Base-by-base conservation (phyloP, 2,888 invertebrate species). In the Lepidochitona cinerea region DNA sequence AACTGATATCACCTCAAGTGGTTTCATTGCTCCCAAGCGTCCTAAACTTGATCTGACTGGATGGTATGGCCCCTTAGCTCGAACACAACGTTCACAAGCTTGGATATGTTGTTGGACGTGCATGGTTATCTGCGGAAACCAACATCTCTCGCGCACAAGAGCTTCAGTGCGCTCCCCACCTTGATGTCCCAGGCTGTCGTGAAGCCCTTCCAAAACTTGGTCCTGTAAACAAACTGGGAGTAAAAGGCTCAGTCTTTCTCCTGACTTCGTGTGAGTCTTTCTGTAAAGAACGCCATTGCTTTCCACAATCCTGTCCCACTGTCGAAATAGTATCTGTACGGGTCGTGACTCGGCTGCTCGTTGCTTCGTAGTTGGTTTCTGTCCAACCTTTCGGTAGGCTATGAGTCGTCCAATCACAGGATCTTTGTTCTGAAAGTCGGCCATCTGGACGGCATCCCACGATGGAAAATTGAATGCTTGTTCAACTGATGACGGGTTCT, bases 101-200 rank as follows among this genome's bases (percentile, higher is more conserved):
- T n/a, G n/a, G n/a, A n/a, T n/a, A n/a, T n/a, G n/a, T 6, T 49
- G 7, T 14, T 52, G 41, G 5, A 69, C 54, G 29, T 53, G 9
- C 18, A 18, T 9, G 53, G 53, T 36, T 14, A 70, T 9, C 5
- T 29, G 36, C 7, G 3, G 37, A 35, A 32, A 64, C 35, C 33
- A 65, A 64, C 32, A 71, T 37, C 65, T 71, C n/a, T 53, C 37
- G 37, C 64, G 32, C n/a, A 71, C 18, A 7, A 71, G 32, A 9
- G 18, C 26, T 41, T 64, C 64, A 2, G 64, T 71, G 37, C 64
- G n/a, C n/a, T 5, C 65, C 32, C 36, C 18, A n/a, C 37, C 64
- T 36, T 71, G 71, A n/a, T 71, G 71, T 18, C 71, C 71, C 9
- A 26, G 2, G 5, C 29, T 4, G 64, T 70, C 70, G 5, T 70